Evolutionary conservation across 2,888 invertebrate species (phyloP).

Genomic region (Heliconius erato): DNA sequence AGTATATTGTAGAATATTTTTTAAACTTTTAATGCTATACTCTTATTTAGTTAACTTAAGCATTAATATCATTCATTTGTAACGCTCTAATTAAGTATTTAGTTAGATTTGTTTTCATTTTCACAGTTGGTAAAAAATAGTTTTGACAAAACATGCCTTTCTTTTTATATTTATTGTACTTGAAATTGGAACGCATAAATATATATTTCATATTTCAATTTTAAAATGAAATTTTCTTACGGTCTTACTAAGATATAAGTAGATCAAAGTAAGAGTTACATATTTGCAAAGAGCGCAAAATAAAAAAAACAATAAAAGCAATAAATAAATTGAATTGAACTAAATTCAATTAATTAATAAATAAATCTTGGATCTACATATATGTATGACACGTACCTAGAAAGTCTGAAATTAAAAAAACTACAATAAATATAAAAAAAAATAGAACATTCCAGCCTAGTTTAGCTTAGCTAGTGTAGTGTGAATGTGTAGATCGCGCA

Average conservation of each 20-base stretch:
- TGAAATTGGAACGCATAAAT: neutral
- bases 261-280: neutral
- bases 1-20: neutral
- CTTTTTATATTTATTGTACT: neutral
- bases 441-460: neutral
- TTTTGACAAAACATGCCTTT: neutral
- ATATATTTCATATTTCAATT: too few species aligned
- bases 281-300: too few species aligned
- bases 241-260: neutral
- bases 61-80: neutral
- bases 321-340: too few species aligned
- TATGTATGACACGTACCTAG: neutral
- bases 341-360: too few species aligned
- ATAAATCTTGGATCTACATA: neutral
- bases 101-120: neutral
- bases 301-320: neutral
- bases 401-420: neutral
- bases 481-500: slow-evolving; percentile 76
- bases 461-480: slow-evolving; percentile 50
- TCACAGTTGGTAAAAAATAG: neutral
- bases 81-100: neutral
- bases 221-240: too few species aligned
- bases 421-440: neutral
- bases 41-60: neutral
- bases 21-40: neutral